Evolutionary conservation across 2,888 invertebrate species (phyloP), one percentile per base, ranked within the genome.

Genomic region (Neoitamus cyanurus): DNA sequence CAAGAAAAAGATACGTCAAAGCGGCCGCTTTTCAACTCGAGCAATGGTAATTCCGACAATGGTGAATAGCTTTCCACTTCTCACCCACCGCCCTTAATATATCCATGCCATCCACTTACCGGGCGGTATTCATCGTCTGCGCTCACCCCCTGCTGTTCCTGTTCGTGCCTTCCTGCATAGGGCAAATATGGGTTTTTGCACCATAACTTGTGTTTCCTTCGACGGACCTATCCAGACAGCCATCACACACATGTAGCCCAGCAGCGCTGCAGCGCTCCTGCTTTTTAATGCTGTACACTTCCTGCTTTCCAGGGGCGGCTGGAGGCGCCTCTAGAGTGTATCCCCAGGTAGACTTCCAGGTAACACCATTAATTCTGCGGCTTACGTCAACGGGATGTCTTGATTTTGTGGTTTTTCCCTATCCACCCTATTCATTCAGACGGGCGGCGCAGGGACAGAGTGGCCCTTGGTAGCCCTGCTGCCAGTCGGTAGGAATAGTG

Each of bases 21-120:
- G 68, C 31, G 80, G 80, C 36, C 80, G 80, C 34, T 68, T 80
- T 80, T 68, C 80, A 77, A 77, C 77, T 77, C 77, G 42, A 77
- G 77, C 46, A 77, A 77, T 77, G 77, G 77, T 77, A 77, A 42
- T 77, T 77, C 42, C 77, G 46, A 77, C 77, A 77, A 77, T 77
- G 77, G 77, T 46, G 77, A 77, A 75, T 75, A 46, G 77, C 30
- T 28, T 36, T 46, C 77, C 37, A 46, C 77, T 30, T 77, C 30
- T 28, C 42, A 77, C 46, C 77, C 77, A 77, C 42, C 77, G 30
- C 25, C 46, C 77, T 77, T 42, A 73, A 77, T 77, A 9, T 9
- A 77, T 25, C 46, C 46, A 30, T n/a, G 42, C 28, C 9, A 28
- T 77, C 46, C 77, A 42, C 20, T 77, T 77, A n/a, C 42, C 46